Base-by-base conservation (phyloP, 2,113 vertebrate genomes). In the Dolichallabes microphthalmus region DNA sequence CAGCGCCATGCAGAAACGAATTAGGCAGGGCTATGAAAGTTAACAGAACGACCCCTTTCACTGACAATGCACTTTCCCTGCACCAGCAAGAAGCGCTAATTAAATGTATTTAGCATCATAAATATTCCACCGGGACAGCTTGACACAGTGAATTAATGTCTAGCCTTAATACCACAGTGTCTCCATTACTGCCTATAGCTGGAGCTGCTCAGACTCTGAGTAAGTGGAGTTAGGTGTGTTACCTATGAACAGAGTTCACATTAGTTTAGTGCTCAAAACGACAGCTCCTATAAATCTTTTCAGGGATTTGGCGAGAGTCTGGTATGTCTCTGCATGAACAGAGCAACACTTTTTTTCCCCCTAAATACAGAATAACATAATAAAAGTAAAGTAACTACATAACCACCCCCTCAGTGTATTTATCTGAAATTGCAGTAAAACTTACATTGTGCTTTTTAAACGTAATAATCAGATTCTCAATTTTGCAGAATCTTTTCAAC, bases 101-200 rank as follows among this genome's bases (percentile, higher is more conserved):
- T 95, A 95, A 94, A 94, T 93, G 91, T 93, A 93, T 94, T 95
- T 95, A 94, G 93, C 92, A 94, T 94, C 92, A 94, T 95, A 95
- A 93, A 95, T 95, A 95, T 93, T 94, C 93, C 91, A 91, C 88
- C 87, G 92, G 94, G 95, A 94, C 94, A 94, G 89, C 92, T 92
- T 94, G 94, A 94, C 94, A 94, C 90, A 88, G 84, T 93, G 92
- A 93, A 94, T 94, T 94, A 94, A 94, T 93, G 93, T 94, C 92
- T 93, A 45, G 89, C 92, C 92, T 94, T 93, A 92, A 93, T 92
- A 92, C 91, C 87, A 90, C 89, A 93, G 92, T 87, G 90, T 93
- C 92, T 94, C 91, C 88, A 92, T 92, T 90, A 89, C 88, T 89
- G 89, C 91, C 90, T 91, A 87, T 88, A 91, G 88, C 89, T 85